Evolutionary conservation across 2,888 invertebrate genomes (phyloP), one percentile per base, ranked within the genome.

Genomic region (Erebia ligea): DNA sequence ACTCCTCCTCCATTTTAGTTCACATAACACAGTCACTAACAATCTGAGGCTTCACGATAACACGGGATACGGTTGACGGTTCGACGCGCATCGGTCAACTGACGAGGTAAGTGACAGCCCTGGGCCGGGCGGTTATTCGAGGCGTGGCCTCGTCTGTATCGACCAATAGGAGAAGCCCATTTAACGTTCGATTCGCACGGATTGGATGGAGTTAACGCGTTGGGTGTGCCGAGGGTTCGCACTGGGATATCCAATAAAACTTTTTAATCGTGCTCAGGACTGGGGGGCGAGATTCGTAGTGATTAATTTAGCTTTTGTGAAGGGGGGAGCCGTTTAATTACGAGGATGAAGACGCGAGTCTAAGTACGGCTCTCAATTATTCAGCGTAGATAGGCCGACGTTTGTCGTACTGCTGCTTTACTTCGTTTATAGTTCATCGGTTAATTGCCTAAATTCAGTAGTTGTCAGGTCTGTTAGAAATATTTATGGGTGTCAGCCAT

Each of bases 51-150:
- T 82, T 83, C 80, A 83, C 82, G 85, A 85, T 83, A 52, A 86
- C 91, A 81, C 91, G 84, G 80, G 83, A 90, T 88, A 89, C 91
- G 86, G 90, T 87, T 89, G 87, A 90, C 92, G 87, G 89, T 86
- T 89, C 92, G 91, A 88, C 91, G 92, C 88, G 91, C 88, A 89
- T 92, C 92, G 91, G 86, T 87, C 91, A 89, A 92, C 93, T 92
- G 92, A 91, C 92, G 90, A 87, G 87, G 87, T 82, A 86, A 80
- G 88, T 88, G 91, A 88, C 88, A 87, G 86, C 86, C 85, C 86
- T 85, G 88, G 84, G 80, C 76, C 90, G 90, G 92, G 90, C 90
- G 89, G 82, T 76, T 78, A 76, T 76, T 69, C 69, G 61, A 74
- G 93, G 93, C 90, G 92, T 81, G 82, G 80, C 79, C 74, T 68